Evolutionary conservation across 2,113 vertebrate species (phyloP).

Genomic region (Enhydra lutris): DNA sequence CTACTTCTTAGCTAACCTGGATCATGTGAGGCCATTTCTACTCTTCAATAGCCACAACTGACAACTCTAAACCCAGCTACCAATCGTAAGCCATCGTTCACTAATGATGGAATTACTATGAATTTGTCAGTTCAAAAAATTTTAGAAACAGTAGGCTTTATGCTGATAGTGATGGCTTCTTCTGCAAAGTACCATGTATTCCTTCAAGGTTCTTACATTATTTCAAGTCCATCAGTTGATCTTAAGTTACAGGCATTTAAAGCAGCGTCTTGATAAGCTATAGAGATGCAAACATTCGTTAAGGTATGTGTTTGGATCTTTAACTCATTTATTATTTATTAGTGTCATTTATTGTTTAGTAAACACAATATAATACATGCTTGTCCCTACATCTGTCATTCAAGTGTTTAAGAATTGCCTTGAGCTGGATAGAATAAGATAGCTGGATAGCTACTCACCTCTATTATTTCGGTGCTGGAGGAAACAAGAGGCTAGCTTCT

Average conservation of each 20-base stretch:
- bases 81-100: not conserved
- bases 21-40: not conserved
- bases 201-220: not conserved
- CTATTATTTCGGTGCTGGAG: not conserved
- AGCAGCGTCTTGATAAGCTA: not conserved
- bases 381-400: constrained; percentile 59
- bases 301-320: not conserved
- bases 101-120: not conserved
- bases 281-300: not conserved
- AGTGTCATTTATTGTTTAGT: not conserved
- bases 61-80: not conserved
- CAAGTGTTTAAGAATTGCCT: not conserved
- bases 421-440: not conserved
- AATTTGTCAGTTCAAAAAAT: not conserved
- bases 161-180: not conserved
- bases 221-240: not conserved
- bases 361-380: not conserved
- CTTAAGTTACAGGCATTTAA: not conserved
- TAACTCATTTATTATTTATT: not conserved
- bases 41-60: not conserved
- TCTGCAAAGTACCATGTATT: not conserved
- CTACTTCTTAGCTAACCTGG: not conserved
- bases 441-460: not conserved
- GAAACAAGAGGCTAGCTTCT: not conserved
- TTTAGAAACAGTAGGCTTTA: not conserved